These are phyloP conservation scores for Drosophila antonietae DNA, from an alignment of 2,888 invertebrate genomes.

Conservation along the genomic window DNA sequence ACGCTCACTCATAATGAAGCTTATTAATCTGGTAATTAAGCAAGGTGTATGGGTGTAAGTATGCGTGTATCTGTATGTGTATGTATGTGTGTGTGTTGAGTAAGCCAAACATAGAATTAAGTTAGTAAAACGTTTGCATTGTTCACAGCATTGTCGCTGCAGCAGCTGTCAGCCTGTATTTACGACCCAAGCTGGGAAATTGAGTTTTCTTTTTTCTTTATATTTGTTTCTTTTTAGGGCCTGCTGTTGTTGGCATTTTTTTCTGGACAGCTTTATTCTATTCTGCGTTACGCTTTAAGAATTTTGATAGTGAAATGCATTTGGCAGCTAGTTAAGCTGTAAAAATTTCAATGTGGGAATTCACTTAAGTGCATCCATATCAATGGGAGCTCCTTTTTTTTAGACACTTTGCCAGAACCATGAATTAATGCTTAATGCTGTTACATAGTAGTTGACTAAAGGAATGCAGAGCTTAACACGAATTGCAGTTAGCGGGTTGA, in stretches of 20 bases:
- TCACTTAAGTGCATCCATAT: slow-evolving; percentile 17
- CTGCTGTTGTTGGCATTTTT: slow-evolving; percentile 16
- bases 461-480: background rate
- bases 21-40: slow-evolving; percentile 76
- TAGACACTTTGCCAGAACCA: slow-evolving; percentile 2
- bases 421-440: slow-evolving; percentile 8
- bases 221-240: slow-evolving; percentile 21
- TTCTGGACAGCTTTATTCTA: slow-evolving; percentile 22
- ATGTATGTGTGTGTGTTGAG: slow-evolving; percentile 43
- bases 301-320: slow-evolving; percentile 67
- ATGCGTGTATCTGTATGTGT: slow-evolving; percentile 17
- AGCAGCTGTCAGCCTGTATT: slow-evolving; percentile 16
- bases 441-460: background rate
- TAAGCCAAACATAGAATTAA: slow-evolving; percentile 65
- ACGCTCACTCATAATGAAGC: slow-evolving; percentile 70
- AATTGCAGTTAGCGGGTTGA: background rate
- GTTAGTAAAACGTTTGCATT: slow-evolving; percentile 75
- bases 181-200: slow-evolving; percentile 36
- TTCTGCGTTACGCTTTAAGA: slow-evolving; percentile 50
- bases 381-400: slow-evolving; percentile 17
- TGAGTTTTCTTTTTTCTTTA: slow-evolving; percentile 7
- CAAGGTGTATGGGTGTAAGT: slow-evolving; percentile 13
- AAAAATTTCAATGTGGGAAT: slow-evolving; percentile 32
- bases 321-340: slow-evolving; percentile 3
- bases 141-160: slow-evolving; percentile 36